A percentile compares a stretch with the other conserved stretches of the same genome.
phyloP scores from a whole-genome alignment of 30 jellyfish, hydroid and myxozoan genomes.

The Aurelia sp. region DNA sequence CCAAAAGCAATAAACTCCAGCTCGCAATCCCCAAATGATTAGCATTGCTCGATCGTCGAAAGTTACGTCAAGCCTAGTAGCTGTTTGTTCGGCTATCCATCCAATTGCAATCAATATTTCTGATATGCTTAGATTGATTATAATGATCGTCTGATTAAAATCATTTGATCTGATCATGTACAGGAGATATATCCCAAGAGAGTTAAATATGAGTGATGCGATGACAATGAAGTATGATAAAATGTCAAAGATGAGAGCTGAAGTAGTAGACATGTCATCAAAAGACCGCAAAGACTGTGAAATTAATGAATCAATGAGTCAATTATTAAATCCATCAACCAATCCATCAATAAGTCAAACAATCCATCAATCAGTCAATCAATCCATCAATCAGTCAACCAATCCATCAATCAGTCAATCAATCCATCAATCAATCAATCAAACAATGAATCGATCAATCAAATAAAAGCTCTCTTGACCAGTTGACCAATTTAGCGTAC shows the following conservation, averaged over 20 bases:
- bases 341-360: too few species aligned
- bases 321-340: too few species aligned
- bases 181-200: slow-evolving; percentile 26
- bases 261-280: background rate
- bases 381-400: too few species aligned
- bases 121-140: slow-evolving; percentile 40
- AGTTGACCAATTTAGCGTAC: too few species aligned
- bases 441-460: too few species aligned
- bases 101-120: slow-evolving; percentile 49
- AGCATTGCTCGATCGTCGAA: slow-evolving; percentile 31
- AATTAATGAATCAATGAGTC: too few species aligned
- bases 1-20: slow-evolving; percentile 67
- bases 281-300: too few species aligned
- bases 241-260: slow-evolving; percentile 2
- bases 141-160: slow-evolving; percentile 21
- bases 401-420: too few species aligned
- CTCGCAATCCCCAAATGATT: slow-evolving; percentile 52
- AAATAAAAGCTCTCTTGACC: too few species aligned
- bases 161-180: slow-evolving; percentile 9
- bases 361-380: too few species aligned
- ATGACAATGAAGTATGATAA: slow-evolving; percentile 19
- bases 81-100: slow-evolving; percentile 48
- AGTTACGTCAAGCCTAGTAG: slow-evolving; percentile 7
- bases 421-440: too few species aligned
- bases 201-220: slow-evolving; percentile 29